phyloP scores from a whole-genome alignment of 1,140 invertebrate species.

The Fragariocoptes setiger region DNA sequence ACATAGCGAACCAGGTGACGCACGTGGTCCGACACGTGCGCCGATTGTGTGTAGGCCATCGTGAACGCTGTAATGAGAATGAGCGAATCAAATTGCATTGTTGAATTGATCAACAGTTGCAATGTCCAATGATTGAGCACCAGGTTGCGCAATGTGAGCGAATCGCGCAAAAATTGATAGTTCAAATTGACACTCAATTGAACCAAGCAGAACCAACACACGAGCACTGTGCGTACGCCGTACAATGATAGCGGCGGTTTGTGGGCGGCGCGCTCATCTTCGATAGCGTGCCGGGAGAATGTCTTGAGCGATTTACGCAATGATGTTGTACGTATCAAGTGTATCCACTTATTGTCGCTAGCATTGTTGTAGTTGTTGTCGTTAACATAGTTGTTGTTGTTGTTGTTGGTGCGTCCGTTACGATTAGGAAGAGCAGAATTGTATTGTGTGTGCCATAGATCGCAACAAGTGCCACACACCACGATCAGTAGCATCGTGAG shows the following conservation, averaged over 20 bases:
- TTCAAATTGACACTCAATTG: constrained; percentile 6
- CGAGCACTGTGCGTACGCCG: constrained; percentile 5
- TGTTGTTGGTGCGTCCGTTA: not conserved
- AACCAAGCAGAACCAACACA: constrained; percentile 9
- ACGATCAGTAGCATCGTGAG: not conserved
- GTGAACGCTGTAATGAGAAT: constrained; percentile 8
- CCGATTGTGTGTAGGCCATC: constrained; percentile 3
- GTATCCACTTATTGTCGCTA: not conserved
- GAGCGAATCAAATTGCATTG: constrained; percentile 7
- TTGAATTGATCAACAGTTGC: constrained; percentile 8
- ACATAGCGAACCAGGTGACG: constrained; percentile 2
- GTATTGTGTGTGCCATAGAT: not conserved
- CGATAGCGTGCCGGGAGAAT: too few species aligned
- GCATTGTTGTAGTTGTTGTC: not conserved
- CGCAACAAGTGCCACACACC: too few species aligned
- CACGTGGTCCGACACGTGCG: constrained; percentile 2
- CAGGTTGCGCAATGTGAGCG: constrained; percentile 1
- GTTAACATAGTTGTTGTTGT: not conserved
- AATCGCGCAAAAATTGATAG: constrained; percentile 9
- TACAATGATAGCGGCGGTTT: constrained; percentile 1
- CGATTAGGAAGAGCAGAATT: not conserved
- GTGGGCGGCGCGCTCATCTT: too few species aligned
- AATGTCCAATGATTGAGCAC: constrained; percentile 1
- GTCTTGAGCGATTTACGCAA: too few species aligned
- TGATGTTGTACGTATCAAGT: not conserved